Evolutionary conservation across 2,888 invertebrate species (phyloP), one percentile per base, ranked within the genome.

Genomic region (Heliothis peltigera): DNA sequence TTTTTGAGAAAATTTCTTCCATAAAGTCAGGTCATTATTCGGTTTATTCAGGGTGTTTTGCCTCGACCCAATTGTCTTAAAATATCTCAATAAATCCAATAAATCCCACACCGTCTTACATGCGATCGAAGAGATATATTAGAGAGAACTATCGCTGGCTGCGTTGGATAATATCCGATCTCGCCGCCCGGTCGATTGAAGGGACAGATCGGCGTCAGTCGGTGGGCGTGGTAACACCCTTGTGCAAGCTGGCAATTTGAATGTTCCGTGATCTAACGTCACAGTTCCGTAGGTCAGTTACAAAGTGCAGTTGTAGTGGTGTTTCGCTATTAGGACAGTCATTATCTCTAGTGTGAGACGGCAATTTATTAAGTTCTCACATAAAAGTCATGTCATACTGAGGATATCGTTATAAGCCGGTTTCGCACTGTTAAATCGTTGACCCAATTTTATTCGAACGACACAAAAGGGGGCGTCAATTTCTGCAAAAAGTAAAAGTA

Each of bases 181-280:
- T 12, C 10, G 12, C 32, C 8, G 32, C 2, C n/a, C 32, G 8
- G 12, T 32, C 1, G 10, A 10, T 32, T n/a, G 39, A 39, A n/a
- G 39, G 39, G 39, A 39, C 15, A 39, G 39, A 39, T n/a, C 39
- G 39, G 15, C 39, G 39, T 39, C 39, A 39, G 39, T n/a, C n/a
- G n/a, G 39, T 39, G n/a, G 39, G 39, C n/a, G 39, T 39, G 39
- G 39, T 39, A 39, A n/a, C 39, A 39, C 39, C 39, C 28, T 28
- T 17, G 6, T 70, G 22, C n/a, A n/a, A 32, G 10, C 18, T 32
- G 42, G 3, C 21, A 25, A 39, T 35, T 22, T 64, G 8, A 64
- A 51, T 44, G 7, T 17, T 28, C 32, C 59, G 21, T 49, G n/a
- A 70, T 61, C 25, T 12, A 42, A 21, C 15, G 17, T 2, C 21